Evolutionary conservation across 2,888 invertebrate species (phyloP), one percentile per base, ranked within the genome.

Genomic region (Tenthredo distinguenda): DNA sequence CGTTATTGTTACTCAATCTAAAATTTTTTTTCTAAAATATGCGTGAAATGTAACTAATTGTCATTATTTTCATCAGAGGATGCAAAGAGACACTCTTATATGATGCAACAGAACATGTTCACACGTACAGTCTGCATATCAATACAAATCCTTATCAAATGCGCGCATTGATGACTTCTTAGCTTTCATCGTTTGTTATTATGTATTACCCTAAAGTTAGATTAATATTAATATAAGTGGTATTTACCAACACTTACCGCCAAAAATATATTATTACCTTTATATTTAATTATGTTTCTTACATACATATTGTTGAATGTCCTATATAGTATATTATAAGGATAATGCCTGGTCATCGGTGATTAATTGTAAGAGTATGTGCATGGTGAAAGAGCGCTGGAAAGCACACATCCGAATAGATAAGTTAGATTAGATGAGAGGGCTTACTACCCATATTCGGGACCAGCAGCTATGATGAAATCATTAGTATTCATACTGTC

Each of bases 211-310:
- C 55, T 37, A 71, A 37, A 37, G n/a, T 71, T 71, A 71, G 0
- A 71, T 71, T 71, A 34, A 71, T 77, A 77, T 55, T 34, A 55
- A 77, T 77, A 62, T 81, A 62, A 81, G 79, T 81, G 79, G 83
- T 47, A 83, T 68, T 68, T 31, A 47, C 83, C 83, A 83, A 83
- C 83, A 83, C 83, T 83, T 89, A 90, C 88, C 89, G 90, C 89
- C 89, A 91, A 91, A 91, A 92, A 91, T 91, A 91, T 92, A 91
- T 90, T 91, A 91, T 90, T 87, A 82, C 86, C 87, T 84, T 76
- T 88, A 85, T 88, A 86, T 88, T 87, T 88, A 87, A 87, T 86
- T 87, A 86, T 84, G 68, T 87, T 81, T 84, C 84, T 84, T 81
- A 87, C 86, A 74, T 85, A 86, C 86, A 86, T 86, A 86, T 86